These are phyloP conservation scores for Lycaon pictus DNA, from an alignment of 2,113 vertebrate genomes.

Conservation along the genomic window DNA sequence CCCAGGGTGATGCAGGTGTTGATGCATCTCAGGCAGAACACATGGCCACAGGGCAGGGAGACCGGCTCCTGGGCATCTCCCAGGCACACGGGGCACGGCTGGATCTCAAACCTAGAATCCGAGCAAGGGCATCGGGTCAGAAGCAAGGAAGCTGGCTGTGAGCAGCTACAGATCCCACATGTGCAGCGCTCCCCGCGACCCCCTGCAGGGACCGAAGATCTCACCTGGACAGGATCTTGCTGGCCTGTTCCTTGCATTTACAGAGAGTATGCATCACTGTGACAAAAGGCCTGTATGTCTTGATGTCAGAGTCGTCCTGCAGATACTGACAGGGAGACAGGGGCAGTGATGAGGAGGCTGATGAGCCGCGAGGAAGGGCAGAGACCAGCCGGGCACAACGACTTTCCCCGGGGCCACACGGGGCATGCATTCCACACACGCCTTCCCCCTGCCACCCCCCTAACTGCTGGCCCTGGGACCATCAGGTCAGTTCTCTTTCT, in stretches of 20 bases:
- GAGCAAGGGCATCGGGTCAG: not conserved
- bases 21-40: constrained; percentile 92
- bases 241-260: constrained; percentile 90
- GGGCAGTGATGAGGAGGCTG: not conserved
- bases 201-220: not conserved
- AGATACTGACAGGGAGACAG: constrained; percentile 89
- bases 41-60: constrained; percentile 91
- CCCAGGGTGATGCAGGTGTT: constrained; percentile 85
- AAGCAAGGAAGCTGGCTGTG: no score
- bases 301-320: constrained; percentile 90
- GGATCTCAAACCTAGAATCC: constrained; percentile 86
- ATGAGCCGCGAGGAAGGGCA: accelerated
- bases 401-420: accelerated
- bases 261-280: constrained; percentile 91
- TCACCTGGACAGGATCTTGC: constrained; percentile 89
- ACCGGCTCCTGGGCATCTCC: constrained; percentile 90
- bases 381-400: not conserved
- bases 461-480: no score
- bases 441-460: not conserved
- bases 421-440: not conserved
- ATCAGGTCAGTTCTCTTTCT: accelerated
- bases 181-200: accelerated
- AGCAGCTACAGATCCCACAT: accelerated
- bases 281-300: constrained; percentile 89
- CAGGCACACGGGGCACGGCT: constrained; percentile 89